These are phyloP conservation scores for Aleadryas rufinucha DNA, from an alignment of 2,113 vertebrate species.

Conservation along the genomic window DNA sequence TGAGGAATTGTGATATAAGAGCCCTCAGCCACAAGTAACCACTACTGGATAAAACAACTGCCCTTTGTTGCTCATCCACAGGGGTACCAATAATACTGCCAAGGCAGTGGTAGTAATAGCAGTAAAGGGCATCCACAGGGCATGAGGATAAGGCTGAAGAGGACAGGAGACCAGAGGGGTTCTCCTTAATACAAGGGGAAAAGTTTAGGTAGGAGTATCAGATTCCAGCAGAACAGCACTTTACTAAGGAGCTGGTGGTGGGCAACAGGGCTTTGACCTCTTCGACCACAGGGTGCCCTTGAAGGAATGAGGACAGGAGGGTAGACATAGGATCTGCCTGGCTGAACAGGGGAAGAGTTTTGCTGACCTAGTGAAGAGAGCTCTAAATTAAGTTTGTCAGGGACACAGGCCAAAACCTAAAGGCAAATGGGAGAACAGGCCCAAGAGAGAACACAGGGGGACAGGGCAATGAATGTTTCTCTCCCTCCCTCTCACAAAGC, in stretches of 20 bases:
- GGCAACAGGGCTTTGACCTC: background rate
- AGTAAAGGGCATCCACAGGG: background rate
- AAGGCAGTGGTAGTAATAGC: background rate
- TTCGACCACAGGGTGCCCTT: background rate
- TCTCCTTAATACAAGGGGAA: background rate
- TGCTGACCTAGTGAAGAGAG: background rate
- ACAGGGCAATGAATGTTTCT: background rate
- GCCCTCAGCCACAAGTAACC: background rate
- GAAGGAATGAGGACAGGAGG: background rate
- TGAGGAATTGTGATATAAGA: background rate
- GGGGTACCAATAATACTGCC: background rate
- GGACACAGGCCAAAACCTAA: background rate
- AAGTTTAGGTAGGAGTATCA: background rate
- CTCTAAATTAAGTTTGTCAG: background rate
- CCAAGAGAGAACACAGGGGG: background rate
- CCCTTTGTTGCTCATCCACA: background rate
- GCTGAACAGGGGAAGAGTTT: background rate
- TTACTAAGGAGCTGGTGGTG: background rate
- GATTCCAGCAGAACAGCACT: background rate
- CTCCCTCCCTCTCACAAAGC: background rate
- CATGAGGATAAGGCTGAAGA: background rate
- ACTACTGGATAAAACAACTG: background rate
- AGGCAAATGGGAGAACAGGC: background rate
- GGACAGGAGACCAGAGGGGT: background rate
- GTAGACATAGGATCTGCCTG: background rate